phyloP scores from a whole-genome alignment of 2,888 invertebrate species.

The Steinernema hermaphroditum region DNA sequence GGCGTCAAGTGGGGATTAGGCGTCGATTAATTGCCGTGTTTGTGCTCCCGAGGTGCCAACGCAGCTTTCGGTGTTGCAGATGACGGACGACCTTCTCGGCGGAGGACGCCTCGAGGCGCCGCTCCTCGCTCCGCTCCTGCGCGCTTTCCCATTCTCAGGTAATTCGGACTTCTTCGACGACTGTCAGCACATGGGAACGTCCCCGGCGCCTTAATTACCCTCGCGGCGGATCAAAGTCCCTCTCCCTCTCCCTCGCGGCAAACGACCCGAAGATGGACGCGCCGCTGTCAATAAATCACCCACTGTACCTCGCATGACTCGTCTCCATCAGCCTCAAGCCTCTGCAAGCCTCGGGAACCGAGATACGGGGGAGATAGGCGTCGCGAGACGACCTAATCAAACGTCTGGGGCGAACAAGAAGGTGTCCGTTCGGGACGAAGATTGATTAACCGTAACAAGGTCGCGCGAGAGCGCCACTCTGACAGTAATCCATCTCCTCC shows the following conservation, averaged over 20 bases:
- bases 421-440: constrained; percentile 6
- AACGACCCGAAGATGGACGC: background rate
- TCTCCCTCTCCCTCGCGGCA: constrained; percentile 24
- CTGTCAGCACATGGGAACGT: constrained; percentile 22
- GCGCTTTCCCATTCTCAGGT: constrained; percentile 26
- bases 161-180: constrained; percentile 3
- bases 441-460: constrained; percentile 31
- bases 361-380: constrained; percentile 19
- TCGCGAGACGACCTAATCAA: constrained; percentile 24
- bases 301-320: constrained; percentile 22
- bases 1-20: constrained; percentile 25
- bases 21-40: constrained; percentile 13
- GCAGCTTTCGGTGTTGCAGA: background rate
- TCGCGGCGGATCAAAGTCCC: constrained; percentile 29
- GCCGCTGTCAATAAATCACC: constrained; percentile 29
- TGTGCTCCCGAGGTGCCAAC: constrained; percentile 13
- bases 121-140: no score
- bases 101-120: background rate
- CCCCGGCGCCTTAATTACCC: constrained; percentile 17
- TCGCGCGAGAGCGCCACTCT: constrained; percentile 2
- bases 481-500: constrained; percentile 15
- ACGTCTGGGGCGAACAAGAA: constrained; percentile 12
- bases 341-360: background rate
- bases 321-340: background rate
- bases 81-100: background rate